Conservation (phyloP, 2,113 vertebrate species). For the Ophiodon elongatus region DNA sequence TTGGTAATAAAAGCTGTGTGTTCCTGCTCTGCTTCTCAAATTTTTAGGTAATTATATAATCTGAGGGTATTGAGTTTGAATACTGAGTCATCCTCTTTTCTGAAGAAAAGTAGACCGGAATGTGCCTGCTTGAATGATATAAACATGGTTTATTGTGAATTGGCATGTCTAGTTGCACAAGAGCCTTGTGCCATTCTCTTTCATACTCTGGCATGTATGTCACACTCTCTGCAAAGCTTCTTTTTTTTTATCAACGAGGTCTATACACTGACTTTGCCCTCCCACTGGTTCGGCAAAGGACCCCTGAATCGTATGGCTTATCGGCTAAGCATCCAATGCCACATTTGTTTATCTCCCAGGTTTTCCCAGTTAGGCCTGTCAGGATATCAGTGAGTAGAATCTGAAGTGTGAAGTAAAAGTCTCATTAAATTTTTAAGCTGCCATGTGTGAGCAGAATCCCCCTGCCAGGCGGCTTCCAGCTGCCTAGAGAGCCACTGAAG, state of each 20-base stretch:
- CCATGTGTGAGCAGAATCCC: conserved; percentile 78
- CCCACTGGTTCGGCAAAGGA: conserved; percentile 53
- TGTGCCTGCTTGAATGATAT: conserved; percentile 45
- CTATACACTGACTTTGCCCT: conserved; percentile 43
- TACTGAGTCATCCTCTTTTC: conserved; percentile 39
- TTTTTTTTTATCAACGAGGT: conserved; percentile 24
- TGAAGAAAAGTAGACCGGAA: conserved; percentile 19
- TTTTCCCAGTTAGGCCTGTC: conserved; percentile 68
- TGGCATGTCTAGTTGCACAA: conserved; percentile 56
- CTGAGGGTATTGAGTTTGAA: conserved; percentile 56
- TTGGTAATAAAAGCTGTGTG: conserved; percentile 54
- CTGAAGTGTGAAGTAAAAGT: conserved; percentile 83
- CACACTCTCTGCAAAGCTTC: conserved; percentile 33
- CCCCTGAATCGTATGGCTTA: conserved; percentile 54
- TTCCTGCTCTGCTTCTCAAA: conserved; percentile 41
- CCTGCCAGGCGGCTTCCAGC: conserved; percentile 67
- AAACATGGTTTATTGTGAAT: conserved; percentile 54
- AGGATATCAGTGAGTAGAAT: conserved; percentile 71
- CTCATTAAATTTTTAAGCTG: conserved; percentile 86
- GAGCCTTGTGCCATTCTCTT: conserved; percentile 31
- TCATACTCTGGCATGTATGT: conserved; percentile 28
- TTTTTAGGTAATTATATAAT: conserved; percentile 62
- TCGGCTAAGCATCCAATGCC: conserved; percentile 62
- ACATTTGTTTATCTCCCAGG: conserved; percentile 69
- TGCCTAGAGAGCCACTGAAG: conserved; percentile 72